Evolutionary conservation across 2,888 invertebrate genomes (phyloP).

Genomic region (Subacronicta megacephala): DNA sequence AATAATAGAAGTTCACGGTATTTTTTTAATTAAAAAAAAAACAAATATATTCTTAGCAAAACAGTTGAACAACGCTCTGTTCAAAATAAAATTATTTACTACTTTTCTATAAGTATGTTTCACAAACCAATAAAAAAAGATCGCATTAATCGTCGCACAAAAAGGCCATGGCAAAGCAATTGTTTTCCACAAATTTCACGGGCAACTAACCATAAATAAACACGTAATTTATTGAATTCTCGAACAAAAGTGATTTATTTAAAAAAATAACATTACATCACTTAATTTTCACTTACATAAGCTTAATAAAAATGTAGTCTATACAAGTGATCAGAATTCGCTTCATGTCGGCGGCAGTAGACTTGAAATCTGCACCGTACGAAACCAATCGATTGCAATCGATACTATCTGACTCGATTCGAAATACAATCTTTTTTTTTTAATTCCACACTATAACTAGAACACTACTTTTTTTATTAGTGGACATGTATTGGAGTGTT

Average conservation of each 20-base stretch:
- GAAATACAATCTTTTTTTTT: slow-evolving; percentile 47
- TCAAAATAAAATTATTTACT: background rate
- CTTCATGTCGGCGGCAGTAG: slow-evolving; percentile 26
- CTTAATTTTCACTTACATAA: slow-evolving; percentile 47
- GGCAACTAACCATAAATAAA: slow-evolving; percentile 6
- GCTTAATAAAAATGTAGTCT: slow-evolving; percentile 34
- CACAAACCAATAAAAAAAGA: background rate
- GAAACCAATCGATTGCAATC: slow-evolving; percentile 50
- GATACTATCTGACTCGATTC: slow-evolving; percentile 35
- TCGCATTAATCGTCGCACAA: slow-evolving; percentile 4
- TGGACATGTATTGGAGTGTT: slow-evolving; percentile 28
- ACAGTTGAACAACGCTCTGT: background rate
- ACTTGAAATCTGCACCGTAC: slow-evolving; percentile 48
- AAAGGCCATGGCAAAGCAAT: background rate
- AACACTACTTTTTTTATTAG: slow-evolving; percentile 48
- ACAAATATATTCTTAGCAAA: no score
- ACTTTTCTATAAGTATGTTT: no score
- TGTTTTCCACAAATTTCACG: slow-evolving; percentile 30
- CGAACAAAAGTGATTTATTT: slow-evolving; percentile 9
- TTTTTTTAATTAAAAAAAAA: no score
- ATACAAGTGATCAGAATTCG: slow-evolving; percentile 51
- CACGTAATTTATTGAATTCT: slow-evolving; percentile 21
- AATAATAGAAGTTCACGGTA: no score
- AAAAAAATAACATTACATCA: slow-evolving; percentile 31
- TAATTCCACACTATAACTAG: slow-evolving; percentile 36